phyloP scores from a whole-genome alignment of 1,140 invertebrate species.

The Chironomus striatipennis region DNA sequence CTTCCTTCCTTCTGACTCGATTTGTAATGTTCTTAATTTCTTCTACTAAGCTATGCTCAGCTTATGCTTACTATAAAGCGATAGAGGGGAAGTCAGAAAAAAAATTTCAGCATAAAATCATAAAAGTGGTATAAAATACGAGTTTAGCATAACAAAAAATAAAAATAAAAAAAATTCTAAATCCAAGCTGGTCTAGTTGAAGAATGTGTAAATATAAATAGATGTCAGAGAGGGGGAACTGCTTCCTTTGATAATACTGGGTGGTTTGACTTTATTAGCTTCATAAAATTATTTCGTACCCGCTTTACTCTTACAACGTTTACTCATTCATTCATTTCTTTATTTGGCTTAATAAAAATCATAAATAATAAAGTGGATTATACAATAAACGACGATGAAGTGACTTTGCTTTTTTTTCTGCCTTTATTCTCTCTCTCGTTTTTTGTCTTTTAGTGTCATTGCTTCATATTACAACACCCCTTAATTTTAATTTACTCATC shows the following conservation, averaged over 20 bases:
- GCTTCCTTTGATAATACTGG: neutral
- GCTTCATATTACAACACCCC: neutral
- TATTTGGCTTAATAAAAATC: conserved; percentile 16
- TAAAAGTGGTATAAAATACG: too few species aligned
- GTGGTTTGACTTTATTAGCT: neutral
- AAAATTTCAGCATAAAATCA: too few species aligned
- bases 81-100: too few species aligned
- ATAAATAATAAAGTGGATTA: conserved; percentile 23
- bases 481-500: neutral
- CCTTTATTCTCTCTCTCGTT: neutral
- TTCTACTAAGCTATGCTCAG: too few species aligned
- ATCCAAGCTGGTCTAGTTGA: too few species aligned
- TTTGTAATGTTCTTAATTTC: too few species aligned
- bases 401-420: neutral
- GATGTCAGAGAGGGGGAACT: neutral
- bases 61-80: too few species aligned
- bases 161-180: too few species aligned
- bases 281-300: neutral
- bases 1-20: too few species aligned
- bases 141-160: too few species aligned
- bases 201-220: neutral
- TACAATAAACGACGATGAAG: conserved; percentile 4
- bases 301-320: neutral
- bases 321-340: neutral
- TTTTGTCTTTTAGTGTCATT: neutral